phyloP scores from a whole-genome alignment of 2,888 invertebrate species.

The Drosophila lacicola region DNA sequence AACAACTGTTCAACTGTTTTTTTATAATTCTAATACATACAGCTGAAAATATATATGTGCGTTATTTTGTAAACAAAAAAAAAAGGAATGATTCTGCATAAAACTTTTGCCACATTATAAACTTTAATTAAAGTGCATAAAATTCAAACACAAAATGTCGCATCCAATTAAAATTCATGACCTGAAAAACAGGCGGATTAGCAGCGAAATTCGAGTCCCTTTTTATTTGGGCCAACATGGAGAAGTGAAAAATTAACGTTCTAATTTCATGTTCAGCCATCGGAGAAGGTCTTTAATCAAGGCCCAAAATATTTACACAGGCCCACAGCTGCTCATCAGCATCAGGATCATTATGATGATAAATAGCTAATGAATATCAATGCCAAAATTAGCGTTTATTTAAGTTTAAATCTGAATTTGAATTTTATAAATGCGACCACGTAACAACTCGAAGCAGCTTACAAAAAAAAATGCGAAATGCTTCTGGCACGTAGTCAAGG shows the following conservation, averaged over 20 bases:
- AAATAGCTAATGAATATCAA: constrained; percentile 59
- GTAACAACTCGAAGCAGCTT: constrained; percentile 42
- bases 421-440: constrained; percentile 57
- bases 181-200: constrained; percentile 23
- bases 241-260: constrained; percentile 43
- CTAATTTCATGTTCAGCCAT: constrained; percentile 36
- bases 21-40: background rate
- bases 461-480: background rate
- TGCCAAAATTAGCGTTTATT: constrained; percentile 53
- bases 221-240: constrained; percentile 3
- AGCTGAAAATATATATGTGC: background rate
- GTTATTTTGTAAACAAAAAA: background rate
- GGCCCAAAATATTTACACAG: constrained; percentile 54
- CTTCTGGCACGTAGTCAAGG: constrained; percentile 33
- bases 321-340: constrained; percentile 14
- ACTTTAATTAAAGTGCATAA: constrained; percentile 1
- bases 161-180: constrained; percentile 37
- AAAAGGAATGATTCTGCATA: background rate
- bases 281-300: constrained; percentile 53
- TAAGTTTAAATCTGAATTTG: constrained; percentile 48
- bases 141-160: constrained; percentile 11
- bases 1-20: background rate
- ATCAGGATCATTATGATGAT: constrained; percentile 18
- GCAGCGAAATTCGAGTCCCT: constrained; percentile 21
- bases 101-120: constrained; percentile 16